These are phyloP conservation scores for Aix galericulata DNA, from an alignment of 2,113 vertebrate species.

Conservation along the genomic window DNA sequence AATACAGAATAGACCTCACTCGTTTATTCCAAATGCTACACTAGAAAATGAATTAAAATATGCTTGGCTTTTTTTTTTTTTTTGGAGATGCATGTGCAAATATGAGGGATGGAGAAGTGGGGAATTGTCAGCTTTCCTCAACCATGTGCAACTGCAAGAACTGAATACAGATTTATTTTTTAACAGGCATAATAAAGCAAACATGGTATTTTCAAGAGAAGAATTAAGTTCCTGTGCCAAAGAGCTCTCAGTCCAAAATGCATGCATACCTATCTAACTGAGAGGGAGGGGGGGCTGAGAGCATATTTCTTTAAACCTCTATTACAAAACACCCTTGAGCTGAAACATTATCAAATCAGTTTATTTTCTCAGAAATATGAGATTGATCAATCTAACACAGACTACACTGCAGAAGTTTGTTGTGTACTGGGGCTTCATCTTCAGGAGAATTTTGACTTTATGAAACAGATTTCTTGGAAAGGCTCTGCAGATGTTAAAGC, in stretches of 20 bases:
- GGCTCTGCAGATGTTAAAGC: neutral
- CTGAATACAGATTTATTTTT: neutral
- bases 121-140: neutral
- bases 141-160: neutral
- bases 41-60: neutral
- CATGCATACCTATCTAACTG: fast-evolving
- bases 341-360: neutral
- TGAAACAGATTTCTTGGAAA: neutral
- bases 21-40: neutral
- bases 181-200: neutral
- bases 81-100: no score
- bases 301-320: neutral
- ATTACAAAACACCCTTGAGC: neutral
- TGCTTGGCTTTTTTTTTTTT: neutral
- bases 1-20: neutral
- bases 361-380: neutral
- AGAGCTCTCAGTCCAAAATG: neutral
- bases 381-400: neutral
- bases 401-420: neutral
- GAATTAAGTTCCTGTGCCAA: neutral
- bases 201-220: neutral
- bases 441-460: neutral
- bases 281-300: neutral
- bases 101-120: neutral
- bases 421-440: neutral